Evolutionary conservation across 1,140 invertebrate genomes (phyloP).

Genomic region (Papilio polytes): DNA sequence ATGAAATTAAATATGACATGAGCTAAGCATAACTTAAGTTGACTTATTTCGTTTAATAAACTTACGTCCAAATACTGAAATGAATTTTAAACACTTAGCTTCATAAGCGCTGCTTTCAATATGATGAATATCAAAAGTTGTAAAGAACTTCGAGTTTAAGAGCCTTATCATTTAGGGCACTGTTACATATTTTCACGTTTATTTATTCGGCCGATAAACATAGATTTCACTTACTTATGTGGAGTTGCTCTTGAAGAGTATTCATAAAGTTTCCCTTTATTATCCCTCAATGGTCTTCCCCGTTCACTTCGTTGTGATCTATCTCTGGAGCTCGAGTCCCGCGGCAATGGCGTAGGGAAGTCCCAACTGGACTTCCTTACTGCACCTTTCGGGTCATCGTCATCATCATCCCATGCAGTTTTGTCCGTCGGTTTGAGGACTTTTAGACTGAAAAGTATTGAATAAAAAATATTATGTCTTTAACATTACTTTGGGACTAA

Average conservation of each 20-base stretch:
- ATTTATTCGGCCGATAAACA: background rate
- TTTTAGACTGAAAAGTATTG: slow-evolving; percentile 80
- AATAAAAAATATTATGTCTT: no score
- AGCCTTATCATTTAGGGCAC: no score
- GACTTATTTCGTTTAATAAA: no score
- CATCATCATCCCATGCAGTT: slow-evolving; percentile 96
- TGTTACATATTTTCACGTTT: no score
- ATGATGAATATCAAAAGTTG: no score
- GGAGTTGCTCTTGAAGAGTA: slow-evolving; percentile 91
- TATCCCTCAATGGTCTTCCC: slow-evolving; percentile 69
- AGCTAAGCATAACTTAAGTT: background rate
- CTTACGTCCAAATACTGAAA: no score
- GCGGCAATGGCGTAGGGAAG: slow-evolving; percentile 92
- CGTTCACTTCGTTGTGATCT: slow-evolving; percentile 66
- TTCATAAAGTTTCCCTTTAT: slow-evolving; percentile 86
- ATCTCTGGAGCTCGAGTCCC: slow-evolving; percentile 75
- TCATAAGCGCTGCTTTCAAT: no score
- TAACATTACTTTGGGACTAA: no score
- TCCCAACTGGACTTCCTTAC: slow-evolving; percentile 94
- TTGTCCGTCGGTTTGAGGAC: slow-evolving; percentile 89
- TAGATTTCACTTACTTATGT: slow-evolving; percentile 86
- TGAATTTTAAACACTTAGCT: no score
- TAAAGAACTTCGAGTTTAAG: no score
- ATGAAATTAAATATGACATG: background rate
- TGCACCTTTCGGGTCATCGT: slow-evolving; percentile 89